A percentile compares a stretch with the other conserved stretches of the same genome.
Evolutionary conservation across 2,113 vertebrate genomes (phyloP).

Genomic region (Rhinolophus ferrumequinum): DNA sequence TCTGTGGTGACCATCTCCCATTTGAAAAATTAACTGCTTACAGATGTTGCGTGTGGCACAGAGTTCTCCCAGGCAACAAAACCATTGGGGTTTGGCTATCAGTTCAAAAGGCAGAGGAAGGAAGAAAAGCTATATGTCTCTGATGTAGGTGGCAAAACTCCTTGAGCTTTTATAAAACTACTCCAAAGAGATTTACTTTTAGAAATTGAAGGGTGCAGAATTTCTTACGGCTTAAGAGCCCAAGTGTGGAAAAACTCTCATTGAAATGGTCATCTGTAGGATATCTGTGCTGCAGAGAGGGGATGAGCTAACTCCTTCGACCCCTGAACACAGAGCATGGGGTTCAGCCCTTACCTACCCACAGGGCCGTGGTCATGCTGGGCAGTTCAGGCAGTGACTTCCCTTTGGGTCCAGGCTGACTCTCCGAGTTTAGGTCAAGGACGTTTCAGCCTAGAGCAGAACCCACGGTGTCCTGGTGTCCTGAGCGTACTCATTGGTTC

Average conservation of each 20-base stretch:
- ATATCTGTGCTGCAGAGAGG: neutral
- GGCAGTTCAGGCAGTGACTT: neutral
- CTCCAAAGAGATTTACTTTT: conserved; percentile 67
- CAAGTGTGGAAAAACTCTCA: conserved; percentile 19
- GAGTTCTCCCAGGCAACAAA: conserved; percentile 77
- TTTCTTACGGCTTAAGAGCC: conserved; percentile 26
- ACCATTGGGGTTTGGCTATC: conserved; percentile 73
- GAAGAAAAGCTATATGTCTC: conserved; percentile 1
- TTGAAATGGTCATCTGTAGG: conserved; percentile 36
- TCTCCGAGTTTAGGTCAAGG: neutral
- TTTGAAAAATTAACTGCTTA: conserved; percentile 87
- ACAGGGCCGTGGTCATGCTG: neutral
- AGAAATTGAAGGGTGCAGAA: conserved; percentile 64
- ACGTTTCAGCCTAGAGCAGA: neutral
- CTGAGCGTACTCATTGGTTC: rapidly evolving
- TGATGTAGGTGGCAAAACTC: conserved; percentile 76
- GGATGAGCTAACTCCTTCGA: neutral
- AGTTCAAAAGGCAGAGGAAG: conserved; percentile 71
- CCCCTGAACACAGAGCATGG: neutral
- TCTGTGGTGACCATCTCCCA: conserved; percentile 85
- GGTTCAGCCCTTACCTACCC: neutral
- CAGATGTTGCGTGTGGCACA: conserved; percentile 84
- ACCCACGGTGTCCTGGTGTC: neutral
- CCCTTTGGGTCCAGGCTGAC: neutral
- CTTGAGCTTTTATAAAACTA: conserved; percentile 71